Evolutionary conservation across 2,113 vertebrate species (phyloP), one percentile per base, ranked within the genome.

Genomic region (Microtus pennsylvanicus): DNA sequence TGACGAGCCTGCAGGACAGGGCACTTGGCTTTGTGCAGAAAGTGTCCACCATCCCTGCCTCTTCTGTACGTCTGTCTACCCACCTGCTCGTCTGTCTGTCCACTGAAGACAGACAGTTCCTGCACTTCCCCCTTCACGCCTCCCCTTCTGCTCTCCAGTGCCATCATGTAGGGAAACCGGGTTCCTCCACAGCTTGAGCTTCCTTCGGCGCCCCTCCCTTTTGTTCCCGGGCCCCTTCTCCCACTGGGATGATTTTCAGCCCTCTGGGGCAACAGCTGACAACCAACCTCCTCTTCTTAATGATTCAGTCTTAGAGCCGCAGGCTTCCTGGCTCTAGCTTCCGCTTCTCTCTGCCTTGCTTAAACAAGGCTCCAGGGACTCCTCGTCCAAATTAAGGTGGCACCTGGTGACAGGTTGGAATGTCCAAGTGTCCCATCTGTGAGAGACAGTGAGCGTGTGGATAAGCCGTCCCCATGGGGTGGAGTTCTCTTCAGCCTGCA

Each of bases 341-440:
- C 96, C 9, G 12, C 28, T 76, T 16, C 81, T 80, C 50, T 67
- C 45, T 1, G 35, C 33, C 81, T 77, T 30, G 4, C 70, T 72
- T 94, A 89, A 93, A 86, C 74, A 63, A 67, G 87, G 74, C 96
- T 89, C 21, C 38, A 7, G 97, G 92, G 97, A 92, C 65, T 61
- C 89, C 55, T 42, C 0, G 2, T 74, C 95, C 69, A 55, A 81
- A 52, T 75, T 82, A 45, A 67, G 93, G 86, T 13, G 52, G 90
- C 72, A 12, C 58, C 75, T 88, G 58, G 38, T 50, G 89, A 89
- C 90, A 88, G 88, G 42, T 5, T n/a, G 67, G 45, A 19, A 77
- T 10, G 55, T n/a, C 9, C 38, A n/a, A 4, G 76, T 8, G 72
- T 72, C 90, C 86, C 33, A 3, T 78, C 80, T 85, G 90, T 30